Evolutionary conservation across 2,113 vertebrate genomes (phyloP), one percentile per base, ranked within the genome.

Genomic region (Dromas ardeola): DNA sequence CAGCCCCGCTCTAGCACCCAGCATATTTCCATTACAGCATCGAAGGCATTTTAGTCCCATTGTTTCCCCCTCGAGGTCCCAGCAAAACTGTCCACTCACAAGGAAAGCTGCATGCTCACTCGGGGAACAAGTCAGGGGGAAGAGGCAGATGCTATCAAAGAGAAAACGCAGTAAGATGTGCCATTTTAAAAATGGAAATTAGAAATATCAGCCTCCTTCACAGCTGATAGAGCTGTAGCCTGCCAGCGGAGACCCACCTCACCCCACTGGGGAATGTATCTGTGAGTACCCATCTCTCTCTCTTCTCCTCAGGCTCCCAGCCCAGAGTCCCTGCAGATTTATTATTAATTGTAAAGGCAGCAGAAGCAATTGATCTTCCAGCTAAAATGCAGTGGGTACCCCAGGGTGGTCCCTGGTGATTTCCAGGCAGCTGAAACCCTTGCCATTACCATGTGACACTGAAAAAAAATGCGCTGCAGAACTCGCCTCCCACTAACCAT

Each of bases 361-460:
- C 74, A 91, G 69, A 78, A 90, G 26, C 77, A 88, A 93, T 90
- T 83, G 72, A 50, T 40, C 52, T 87, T 86, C 53, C 53, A 90
- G 21, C 69, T 66, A 79, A 93, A 95, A 55, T 0, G 0, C 40
- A 70, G 58, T 47, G 76, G 84, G 78, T 88, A 69, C 55, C 70
- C 58, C 62, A 32, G 71, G 52, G 62, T 69, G 81, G 72, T 88
- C 76, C 76, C 45, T 59, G 61, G 43, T 79, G 52, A 50, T 92
- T 95, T 91, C 87, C 58, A 74, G 49, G 67, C 84, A 79, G 66
- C 58, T 3, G 0, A 43, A 67, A 43, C 77, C 86, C 56, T 72
- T 90, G 84, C 85, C 63, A 61, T 91, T 98, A 98, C 98, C 98
- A 98, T 98, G 98, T 98, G 98, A 98, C 98, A 97, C 95, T 82